Evolutionary conservation across 2,888 invertebrate genomes (phyloP), one percentile per base, ranked within the genome.

Genomic region (Sycophila texana): DNA sequence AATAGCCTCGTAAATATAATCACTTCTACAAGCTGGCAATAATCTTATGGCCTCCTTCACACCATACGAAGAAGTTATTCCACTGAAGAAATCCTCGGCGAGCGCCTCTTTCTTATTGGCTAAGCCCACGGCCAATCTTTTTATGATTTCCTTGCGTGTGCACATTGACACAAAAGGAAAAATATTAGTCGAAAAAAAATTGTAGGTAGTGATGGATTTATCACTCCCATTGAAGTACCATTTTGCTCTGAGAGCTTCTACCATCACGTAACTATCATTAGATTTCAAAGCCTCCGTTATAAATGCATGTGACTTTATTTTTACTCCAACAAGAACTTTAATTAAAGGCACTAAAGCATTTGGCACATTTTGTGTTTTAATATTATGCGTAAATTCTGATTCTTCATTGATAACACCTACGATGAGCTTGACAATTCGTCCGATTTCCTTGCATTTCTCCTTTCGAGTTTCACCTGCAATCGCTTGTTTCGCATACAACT

Each of bases 151-250:
- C 0, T n/a, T 72, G 20, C 89, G 84, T 0, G 87, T 87, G 1
- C 82, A 82, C n/a, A 89, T 53, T 0, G 89, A 87, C 0, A 88
- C 84, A 2, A 78, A 74, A 0, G 87, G 86, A 0, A 90, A 86
- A 1, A 91, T 53, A 20, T 86, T 57, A 0, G 76, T 67, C 4
- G 84, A 74, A 22, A 88, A 89, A 68, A 87, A 89, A 0, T 83
- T 60, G 10, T 84, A 83, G 61, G 86, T 86, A 2, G 87, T 81
- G 0, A 88, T 58, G 0, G 82, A 63, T 4, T 79, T 75, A 61
- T 86, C 72, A 2, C 81, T 83, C 0, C 86, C 86, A 16, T 86
- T 78, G 74, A 89, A 90, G 51, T 90, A 87, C 86, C 88, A 87
- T 0, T 74, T 79, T 0, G 86, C 85, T 18, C 85, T 84, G 4